Conservation (phyloP, 2,113 vertebrate genomes). For the Trematocara stigmaticum region DNA sequence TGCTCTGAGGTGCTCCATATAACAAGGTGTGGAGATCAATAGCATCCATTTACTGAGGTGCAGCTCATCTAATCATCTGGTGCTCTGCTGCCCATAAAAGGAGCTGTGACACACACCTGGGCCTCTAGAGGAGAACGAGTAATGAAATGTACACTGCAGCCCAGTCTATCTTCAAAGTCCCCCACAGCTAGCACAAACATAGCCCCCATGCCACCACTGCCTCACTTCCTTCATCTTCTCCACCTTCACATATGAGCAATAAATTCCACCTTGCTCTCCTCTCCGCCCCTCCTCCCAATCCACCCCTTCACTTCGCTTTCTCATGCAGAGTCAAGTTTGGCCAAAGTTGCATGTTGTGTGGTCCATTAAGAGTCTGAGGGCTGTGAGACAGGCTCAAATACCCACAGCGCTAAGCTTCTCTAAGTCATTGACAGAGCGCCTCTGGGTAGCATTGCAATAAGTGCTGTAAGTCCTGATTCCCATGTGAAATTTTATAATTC, state of each 20-base stretch:
- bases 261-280: conserved; percentile 32
- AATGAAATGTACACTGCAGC: conserved; percentile 71
- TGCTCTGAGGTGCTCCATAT: conserved; percentile 51
- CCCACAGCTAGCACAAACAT: conserved; percentile 53
- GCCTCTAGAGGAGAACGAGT: conserved; percentile 56
- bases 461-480: conserved; percentile 36
- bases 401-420: conserved; percentile 36
- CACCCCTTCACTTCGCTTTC: neutral
- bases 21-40: conserved; percentile 73
- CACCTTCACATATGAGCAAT: conserved; percentile 52
- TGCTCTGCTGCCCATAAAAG: conserved; percentile 35
- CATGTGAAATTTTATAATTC: conserved; percentile 68
- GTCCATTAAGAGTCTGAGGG: conserved; percentile 44
- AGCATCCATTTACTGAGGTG: conserved; percentile 65
- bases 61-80: conserved; percentile 66
- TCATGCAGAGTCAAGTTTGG: conserved; percentile 17
- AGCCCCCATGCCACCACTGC: conserved; percentile 1
- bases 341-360: conserved; percentile 41
- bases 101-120: conserved; percentile 46
- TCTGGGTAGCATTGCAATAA: conserved; percentile 45
- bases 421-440: conserved; percentile 45
- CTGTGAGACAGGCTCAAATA: conserved; percentile 55
- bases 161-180: conserved; percentile 15
- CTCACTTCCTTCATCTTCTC: conserved; percentile 21
- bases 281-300: neutral